Evolutionary conservation across 2,113 vertebrate species (phyloP).

Genomic region (Catharus fuscescens): DNA sequence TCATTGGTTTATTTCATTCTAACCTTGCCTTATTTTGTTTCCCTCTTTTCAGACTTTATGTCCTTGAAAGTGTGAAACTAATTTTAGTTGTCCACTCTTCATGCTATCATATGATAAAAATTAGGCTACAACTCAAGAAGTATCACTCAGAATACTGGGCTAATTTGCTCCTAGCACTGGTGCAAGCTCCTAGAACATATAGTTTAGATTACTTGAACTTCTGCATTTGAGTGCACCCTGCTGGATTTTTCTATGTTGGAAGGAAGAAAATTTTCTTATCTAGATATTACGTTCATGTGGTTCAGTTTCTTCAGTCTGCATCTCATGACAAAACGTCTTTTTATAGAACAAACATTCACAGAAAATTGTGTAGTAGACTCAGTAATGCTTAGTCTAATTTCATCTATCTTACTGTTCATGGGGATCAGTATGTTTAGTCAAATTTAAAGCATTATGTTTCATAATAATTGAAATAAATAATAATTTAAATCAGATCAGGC

Average conservation of each 20-base stretch:
- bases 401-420: neutral
- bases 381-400: neutral
- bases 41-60: neutral
- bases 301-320: neutral
- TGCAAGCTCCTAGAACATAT: neutral
- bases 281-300: neutral
- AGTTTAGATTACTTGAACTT: constrained; percentile 25
- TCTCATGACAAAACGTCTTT: neutral
- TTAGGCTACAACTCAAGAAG: neutral
- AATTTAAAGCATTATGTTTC: neutral
- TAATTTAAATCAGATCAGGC: neutral
- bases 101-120: neutral
- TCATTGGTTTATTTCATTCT: neutral
- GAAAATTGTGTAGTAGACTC: neutral
- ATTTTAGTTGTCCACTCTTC: neutral
- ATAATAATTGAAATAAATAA: neutral
- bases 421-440: neutral
- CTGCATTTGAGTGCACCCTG: constrained; percentile 64
- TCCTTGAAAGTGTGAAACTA: neutral
- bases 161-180: neutral
- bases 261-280: neutral
- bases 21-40: neutral
- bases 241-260: constrained; percentile 36
- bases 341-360: neutral
- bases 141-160: neutral